phyloP scores from a whole-genome alignment of 2,797 vertebrate genomes.

The Anisognathus igniventris region DNA sequence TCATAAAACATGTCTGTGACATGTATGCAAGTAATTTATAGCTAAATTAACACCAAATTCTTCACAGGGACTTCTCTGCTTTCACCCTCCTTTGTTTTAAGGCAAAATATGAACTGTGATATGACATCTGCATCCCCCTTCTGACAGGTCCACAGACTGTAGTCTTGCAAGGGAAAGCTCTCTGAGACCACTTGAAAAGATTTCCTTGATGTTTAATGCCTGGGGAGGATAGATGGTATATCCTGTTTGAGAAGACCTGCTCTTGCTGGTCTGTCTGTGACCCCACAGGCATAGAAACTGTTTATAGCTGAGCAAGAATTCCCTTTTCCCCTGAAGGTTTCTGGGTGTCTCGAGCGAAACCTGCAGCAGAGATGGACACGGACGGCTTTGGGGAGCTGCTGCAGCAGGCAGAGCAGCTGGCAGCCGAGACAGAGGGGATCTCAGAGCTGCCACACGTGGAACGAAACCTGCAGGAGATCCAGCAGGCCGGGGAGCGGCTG shows the following conservation, averaged over 20 bases:
- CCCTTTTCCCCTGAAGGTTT: neutral
- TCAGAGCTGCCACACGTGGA: conserved; percentile 94
- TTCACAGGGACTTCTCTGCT: neutral
- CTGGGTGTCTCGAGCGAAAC: neutral
- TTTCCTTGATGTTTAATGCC: neutral
- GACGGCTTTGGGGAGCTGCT: conserved; percentile 96
- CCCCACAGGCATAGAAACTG: neutral
- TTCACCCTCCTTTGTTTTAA: neutral
- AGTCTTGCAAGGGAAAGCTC: neutral
- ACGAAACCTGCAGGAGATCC: conserved; percentile 95
- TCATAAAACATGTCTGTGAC: too few species aligned
- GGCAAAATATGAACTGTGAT: neutral
- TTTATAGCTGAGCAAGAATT: neutral
- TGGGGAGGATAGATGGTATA: neutral
- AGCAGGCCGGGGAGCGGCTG: conserved; percentile 93
- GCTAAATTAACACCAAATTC: neutral
- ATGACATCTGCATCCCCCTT: neutral
- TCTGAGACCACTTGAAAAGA: neutral
- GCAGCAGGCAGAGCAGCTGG: conserved; percentile 96
- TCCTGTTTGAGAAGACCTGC: neutral
- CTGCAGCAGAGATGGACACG: conserved; percentile 81
- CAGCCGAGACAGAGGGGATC: conserved; percentile 94
- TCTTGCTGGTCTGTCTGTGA: neutral
- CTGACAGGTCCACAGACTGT: fast-evolving
- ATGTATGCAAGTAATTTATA: neutral